Evolutionary conservation across 2,113 vertebrate genomes (phyloP), one percentile per base, ranked within the genome.

Genomic region (Heloderma charlesbogerti): DNA sequence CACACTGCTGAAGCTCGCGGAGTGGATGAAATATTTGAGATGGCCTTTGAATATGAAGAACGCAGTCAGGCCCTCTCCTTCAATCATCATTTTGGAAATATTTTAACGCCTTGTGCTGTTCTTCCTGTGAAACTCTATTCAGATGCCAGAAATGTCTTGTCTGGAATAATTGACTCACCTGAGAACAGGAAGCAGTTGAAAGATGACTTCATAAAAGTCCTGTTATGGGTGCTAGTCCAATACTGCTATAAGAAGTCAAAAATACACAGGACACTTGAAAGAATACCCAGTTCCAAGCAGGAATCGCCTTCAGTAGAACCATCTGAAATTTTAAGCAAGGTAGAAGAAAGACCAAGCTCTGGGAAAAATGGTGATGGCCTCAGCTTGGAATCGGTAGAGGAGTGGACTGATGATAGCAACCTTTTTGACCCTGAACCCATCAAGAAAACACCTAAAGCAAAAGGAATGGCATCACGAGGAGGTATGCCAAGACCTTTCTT

Each of bases 11-110:
- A 99, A 97, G 99, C 99, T 54, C 98, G 97, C 88, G 97, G 98
- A 93, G 98, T 99, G 82, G 99, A 99, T 86, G 99, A 99, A 96
- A 98, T 99, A 81, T 99, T 99, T 89, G 98, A 98, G 95, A 97
- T 95, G 77, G 98, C 98, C 16, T 99, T 99, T 60, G 98, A 98
- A 91, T 97, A 97, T 8, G 97, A 98, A 8, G 98, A 99, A 89
- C 93, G 92, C 63, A 87, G 96, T 0, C 97, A 97, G 90, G 92
- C 97, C 78, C 96, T 97, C 83, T 97, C 98, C 54, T 94, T 98
- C n/a, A 99, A 99, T 95, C 96, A 98, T 86, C 98, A 99, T 93
- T 98, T 99, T 97, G 98, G 98, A 77, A 99, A 99, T 69, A 95
- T 98, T 92, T 97, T 99, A 93, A 99, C 98, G 4, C 99, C 99